A percentile compares a stretch with the other conserved stretches of the same genome.
Conservation (phyloP, 2,888 invertebrate genomes). For the Apamea crenata region DNA sequence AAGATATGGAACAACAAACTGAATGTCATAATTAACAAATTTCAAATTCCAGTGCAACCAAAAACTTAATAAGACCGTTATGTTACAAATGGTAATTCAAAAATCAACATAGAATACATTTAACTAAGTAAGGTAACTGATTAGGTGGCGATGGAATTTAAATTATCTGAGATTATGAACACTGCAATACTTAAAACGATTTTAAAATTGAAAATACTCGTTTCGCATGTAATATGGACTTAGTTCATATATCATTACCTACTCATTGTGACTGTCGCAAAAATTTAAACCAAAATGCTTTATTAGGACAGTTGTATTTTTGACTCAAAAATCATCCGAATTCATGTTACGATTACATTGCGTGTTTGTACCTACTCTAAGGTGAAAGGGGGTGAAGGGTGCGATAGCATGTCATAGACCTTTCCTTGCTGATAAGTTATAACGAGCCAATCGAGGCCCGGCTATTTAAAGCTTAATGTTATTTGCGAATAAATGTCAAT, state of each 20-base stretch:
- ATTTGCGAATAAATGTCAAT: slow-evolving; percentile 14
- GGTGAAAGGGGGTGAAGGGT: slow-evolving; percentile 15
- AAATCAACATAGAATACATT: too few species aligned
- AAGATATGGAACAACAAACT: too few species aligned
- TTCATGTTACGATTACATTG: background rate
- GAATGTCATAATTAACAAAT: too few species aligned
- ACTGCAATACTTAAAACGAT: background rate
- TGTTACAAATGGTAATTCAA: too few species aligned
- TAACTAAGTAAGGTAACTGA: too few species aligned
- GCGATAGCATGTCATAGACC: slow-evolving; percentile 62
- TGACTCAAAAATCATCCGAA: background rate
- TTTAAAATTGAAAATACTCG: background rate
- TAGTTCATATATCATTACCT: too few species aligned
- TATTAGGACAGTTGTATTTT: too few species aligned
- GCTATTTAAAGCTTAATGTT: slow-evolving; percentile 8
- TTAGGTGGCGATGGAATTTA: too few species aligned
- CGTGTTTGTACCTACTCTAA: background rate
- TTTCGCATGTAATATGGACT: background rate
- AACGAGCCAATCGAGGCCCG: slow-evolving; percentile 15
- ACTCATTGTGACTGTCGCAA: background rate
- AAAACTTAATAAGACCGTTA: too few species aligned
- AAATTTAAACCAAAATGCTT: background rate
- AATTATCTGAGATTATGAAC: too few species aligned
- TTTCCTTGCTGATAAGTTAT: slow-evolving; percentile 44
- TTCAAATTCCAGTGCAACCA: too few species aligned